Evolutionary conservation across 1,140 invertebrate genomes (phyloP), one percentile per base, ranked within the genome.

Genomic region (Chrysomallon squamiferum): DNA sequence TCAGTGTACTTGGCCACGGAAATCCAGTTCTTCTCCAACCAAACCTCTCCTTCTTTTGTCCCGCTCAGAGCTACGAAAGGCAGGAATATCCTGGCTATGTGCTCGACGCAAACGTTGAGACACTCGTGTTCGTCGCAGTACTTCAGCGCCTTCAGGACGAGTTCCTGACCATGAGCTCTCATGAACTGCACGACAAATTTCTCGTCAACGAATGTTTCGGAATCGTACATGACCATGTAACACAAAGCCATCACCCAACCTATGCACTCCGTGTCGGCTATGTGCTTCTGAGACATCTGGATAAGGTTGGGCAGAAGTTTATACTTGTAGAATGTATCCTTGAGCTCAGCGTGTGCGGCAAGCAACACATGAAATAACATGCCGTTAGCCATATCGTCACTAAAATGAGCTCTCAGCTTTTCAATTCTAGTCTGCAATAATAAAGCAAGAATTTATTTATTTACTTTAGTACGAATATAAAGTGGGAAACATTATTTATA

Each of bases 131-230:
- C 59, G 15, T 29, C 29, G 58, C 65, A 63, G 49, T 65, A 52
- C 49, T 72, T 68, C 33, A 76, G 47, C 0, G 66, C 62, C 25
- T 72, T 66, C 20, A 78, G 49, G 9, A 73, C 60, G 15, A 75
- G 63, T 11, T 78, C 76, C 11, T 65, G 74, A 13, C 74, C 74
- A 20, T 61, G 59, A 20, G 62, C 52, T 27, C 45, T n/a, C 11
- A 73, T 61, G 62, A 73, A 78, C 62, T 78, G 73, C 22, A 62
- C 41, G 11, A 71, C 65, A 49, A 74, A 72, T 30, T 66, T 61
- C 15, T 71, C 72, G 27, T 78, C 74, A 1, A 72, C 50, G 5
- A 45, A 15, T 25, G 49, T 43, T 32, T 47, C 47, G 45, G 64
- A 41, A 41, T 67, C 61, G 59, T 50, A 66, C 66, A 72, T 76